Evolutionary conservation across 2,113 vertebrate species (phyloP).

Genomic region (Archocentrus centrarchus): DNA sequence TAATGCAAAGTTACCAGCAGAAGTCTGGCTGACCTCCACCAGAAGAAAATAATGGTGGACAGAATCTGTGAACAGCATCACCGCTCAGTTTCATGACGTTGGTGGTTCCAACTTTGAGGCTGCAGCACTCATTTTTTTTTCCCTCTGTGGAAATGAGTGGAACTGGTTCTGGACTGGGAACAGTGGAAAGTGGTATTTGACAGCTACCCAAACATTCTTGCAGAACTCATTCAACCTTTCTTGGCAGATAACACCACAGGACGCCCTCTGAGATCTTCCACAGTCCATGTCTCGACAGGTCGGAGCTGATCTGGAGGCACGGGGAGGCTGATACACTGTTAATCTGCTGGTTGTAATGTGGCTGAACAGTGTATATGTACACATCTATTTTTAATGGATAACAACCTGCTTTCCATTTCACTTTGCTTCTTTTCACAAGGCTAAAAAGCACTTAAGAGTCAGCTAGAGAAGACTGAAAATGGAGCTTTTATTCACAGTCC

Average conservation of each 20-base stretch:
- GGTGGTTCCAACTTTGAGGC: no score
- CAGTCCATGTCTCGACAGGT: neutral
- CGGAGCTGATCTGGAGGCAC: neutral
- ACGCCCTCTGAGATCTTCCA: neutral
- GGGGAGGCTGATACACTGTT: neutral
- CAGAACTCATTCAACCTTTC: no score
- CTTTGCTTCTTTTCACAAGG: conserved; percentile 28
- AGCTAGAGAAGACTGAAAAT: conserved; percentile 39
- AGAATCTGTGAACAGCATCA: no score
- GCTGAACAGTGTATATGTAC: neutral
- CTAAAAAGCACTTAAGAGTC: conserved; percentile 43
- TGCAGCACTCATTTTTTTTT: no score
- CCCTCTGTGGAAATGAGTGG: no score
- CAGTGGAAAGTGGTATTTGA: no score
- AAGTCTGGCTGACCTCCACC: no score
- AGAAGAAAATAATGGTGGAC: no score
- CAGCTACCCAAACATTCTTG: no score
- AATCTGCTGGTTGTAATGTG: neutral
- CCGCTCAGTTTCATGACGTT: no score
- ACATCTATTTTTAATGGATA: neutral
- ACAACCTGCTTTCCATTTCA: conserved; percentile 1
- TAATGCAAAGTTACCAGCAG: no score
- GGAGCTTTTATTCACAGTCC: conserved; percentile 32
- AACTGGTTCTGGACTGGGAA: no score
- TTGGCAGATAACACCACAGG: neutral